Conservation (phyloP, 2,797 vertebrate species). For the Malurus leucopterus region DNA sequence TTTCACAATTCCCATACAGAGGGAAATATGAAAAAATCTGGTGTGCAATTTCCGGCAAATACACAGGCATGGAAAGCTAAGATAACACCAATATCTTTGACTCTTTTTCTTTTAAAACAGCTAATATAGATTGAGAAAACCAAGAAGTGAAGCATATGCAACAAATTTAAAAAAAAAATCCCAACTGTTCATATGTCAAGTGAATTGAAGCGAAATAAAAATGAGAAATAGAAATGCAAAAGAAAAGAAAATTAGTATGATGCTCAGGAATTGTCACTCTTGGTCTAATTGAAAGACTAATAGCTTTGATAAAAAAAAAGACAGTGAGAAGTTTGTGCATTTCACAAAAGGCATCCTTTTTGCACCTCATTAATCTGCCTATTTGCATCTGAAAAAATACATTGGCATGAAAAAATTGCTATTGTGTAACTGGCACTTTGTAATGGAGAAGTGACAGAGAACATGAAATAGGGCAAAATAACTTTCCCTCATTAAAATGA, state of each 20-base stretch:
- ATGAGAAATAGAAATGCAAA: background rate
- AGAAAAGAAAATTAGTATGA: background rate
- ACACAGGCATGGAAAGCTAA: background rate
- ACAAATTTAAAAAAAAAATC: background rate
- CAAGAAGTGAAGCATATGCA: background rate
- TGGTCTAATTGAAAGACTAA: background rate
- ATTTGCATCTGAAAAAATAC: constrained; percentile 20
- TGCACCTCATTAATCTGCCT: background rate
- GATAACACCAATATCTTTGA: background rate
- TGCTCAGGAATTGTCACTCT: background rate
- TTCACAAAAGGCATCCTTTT: background rate
- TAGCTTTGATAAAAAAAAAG: background rate
- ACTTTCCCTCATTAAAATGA: background rate
- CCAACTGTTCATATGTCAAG: background rate
- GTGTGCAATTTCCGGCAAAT: background rate
- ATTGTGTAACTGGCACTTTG: background rate
- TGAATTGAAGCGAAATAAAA: background rate
- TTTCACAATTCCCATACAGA: background rate
- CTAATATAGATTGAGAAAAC: background rate
- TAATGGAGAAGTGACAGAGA: background rate
- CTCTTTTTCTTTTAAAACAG: background rate
- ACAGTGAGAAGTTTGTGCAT: background rate
- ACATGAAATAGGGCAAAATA: background rate
- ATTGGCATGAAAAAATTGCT: background rate
- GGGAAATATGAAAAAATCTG: background rate